Evolutionary conservation across 2,797 vertebrate species (phyloP).

Genomic region (Coreius guichenoti): DNA sequence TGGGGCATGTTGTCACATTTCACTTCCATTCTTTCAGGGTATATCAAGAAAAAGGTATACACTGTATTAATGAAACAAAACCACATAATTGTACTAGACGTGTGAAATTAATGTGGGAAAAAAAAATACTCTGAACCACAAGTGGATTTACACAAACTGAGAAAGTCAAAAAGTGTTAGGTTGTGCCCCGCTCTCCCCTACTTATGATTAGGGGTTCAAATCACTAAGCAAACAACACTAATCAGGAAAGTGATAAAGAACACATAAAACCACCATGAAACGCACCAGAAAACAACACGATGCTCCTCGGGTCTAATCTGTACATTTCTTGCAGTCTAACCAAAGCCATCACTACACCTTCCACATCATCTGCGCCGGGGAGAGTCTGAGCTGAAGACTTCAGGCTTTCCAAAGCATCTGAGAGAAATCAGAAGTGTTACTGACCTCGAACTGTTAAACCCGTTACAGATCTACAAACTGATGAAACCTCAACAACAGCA

Average conservation of each 20-base stretch:
- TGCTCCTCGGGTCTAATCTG: constrained; percentile 50
- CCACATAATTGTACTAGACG: too few relatives aligned
- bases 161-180: too few relatives aligned
- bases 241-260: not conserved
- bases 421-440: not conserved
- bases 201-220: not conserved
- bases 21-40: too few relatives aligned
- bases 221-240: not conserved
- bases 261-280: not conserved
- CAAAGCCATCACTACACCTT: constrained; percentile 56
- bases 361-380: constrained; percentile 53
- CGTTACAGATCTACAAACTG: too few relatives aligned
- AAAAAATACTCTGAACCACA: too few relatives aligned
- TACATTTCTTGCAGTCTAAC: constrained; percentile 61
- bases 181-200: too few relatives aligned
- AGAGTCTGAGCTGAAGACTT: constrained; percentile 34
- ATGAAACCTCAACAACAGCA: not conserved
- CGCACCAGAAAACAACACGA: constrained; percentile 43
- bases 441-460: not conserved
- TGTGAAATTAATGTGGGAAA: too few relatives aligned
- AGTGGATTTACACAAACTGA: too few relatives aligned
- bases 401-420: constrained; percentile 47
- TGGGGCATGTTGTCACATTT: too few relatives aligned
- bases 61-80: too few relatives aligned
- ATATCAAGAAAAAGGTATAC: too few relatives aligned